Evolutionary conservation across 2,888 invertebrate species (phyloP).

Genomic region (Euclidia mi): DNA sequence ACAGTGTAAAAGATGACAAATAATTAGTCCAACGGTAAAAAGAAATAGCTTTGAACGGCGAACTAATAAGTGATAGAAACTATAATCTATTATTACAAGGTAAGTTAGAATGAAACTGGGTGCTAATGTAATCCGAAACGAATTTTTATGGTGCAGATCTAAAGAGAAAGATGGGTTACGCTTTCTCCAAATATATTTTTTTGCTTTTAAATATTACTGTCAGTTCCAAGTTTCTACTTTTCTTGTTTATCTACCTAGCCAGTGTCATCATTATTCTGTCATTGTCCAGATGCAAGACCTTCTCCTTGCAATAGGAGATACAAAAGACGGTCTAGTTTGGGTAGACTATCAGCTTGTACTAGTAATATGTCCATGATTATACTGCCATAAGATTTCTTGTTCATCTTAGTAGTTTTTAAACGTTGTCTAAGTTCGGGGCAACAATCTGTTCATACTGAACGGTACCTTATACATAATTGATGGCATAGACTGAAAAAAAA

Average conservation of each 20-base stretch:
- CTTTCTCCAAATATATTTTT: conserved; percentile 62
- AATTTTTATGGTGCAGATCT: conserved; percentile 53
- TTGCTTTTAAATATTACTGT: too few relatives aligned
- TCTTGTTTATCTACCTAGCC: too few relatives aligned
- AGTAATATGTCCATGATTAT: too few relatives aligned
- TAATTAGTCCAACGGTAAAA: conserved; percentile 27
- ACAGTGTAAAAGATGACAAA: conserved; percentile 17
- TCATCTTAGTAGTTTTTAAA: too few relatives aligned
- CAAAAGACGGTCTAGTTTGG: too few relatives aligned
- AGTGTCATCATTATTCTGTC: too few relatives aligned
- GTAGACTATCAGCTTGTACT: too few relatives aligned
- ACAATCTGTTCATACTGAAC: conserved; percentile 78
- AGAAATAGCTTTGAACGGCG: conserved; percentile 1
- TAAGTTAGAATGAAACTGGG: conserved; percentile 44
- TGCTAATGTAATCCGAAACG: conserved; percentile 54
- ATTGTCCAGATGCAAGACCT: too few relatives aligned
- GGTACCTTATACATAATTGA: conserved; percentile 80
- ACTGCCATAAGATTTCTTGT: too few relatives aligned
- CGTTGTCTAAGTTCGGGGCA: conserved; percentile 53
- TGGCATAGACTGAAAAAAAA: conserved; percentile 80
- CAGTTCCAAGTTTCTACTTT: too few relatives aligned
- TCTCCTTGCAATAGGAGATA: too few relatives aligned
- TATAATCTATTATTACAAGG: conserved; percentile 45
- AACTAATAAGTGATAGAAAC: conserved; percentile 6
- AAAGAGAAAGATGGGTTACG: conserved; percentile 49